Evolutionary conservation across 2,113 vertebrate species (phyloP).

Genomic region (Brienomyrus brachyistius): DNA sequence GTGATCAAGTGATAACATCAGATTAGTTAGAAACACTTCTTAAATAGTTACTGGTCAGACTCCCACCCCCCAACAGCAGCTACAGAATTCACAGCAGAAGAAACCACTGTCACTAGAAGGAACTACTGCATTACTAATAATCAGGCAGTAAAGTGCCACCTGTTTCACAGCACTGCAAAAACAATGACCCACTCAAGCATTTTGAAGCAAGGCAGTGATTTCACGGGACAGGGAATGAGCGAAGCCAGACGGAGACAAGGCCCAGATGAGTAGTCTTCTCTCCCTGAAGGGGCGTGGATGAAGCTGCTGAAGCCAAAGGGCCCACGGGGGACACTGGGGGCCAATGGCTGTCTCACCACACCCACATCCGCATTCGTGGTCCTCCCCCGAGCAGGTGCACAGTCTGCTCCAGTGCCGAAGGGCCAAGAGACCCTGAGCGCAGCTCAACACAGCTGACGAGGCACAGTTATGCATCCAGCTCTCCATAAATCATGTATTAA

Average conservation of each 20-base stretch:
- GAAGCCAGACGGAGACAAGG: neutral
- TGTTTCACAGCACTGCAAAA: neutral
- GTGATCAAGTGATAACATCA: neutral
- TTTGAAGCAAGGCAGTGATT: neutral
- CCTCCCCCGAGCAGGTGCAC: neutral
- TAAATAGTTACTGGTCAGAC: neutral
- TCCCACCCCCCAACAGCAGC: neutral
- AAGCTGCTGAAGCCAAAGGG: neutral
- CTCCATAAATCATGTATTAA: conserved; percentile 2
- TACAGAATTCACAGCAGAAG: neutral
- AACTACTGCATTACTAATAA: neutral
- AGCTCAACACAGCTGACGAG: neutral
- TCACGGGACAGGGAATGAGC: neutral
- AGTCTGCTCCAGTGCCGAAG: neutral
- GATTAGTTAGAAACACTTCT: neutral
- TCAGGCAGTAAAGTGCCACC: neutral
- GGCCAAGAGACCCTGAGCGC: neutral
- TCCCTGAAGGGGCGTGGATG: neutral
- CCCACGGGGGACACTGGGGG: neutral
- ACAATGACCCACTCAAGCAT: neutral
- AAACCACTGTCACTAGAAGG: neutral
- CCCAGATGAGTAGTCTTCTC: neutral
- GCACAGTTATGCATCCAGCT: neutral
- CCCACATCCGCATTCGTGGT: neutral
- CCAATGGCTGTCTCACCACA: neutral